A percentile compares a stretch with the other conserved stretches of the same genome.
Conservation (phyloP, 2,888 invertebrate genomes). For the Cremastinae sp. region DNA sequence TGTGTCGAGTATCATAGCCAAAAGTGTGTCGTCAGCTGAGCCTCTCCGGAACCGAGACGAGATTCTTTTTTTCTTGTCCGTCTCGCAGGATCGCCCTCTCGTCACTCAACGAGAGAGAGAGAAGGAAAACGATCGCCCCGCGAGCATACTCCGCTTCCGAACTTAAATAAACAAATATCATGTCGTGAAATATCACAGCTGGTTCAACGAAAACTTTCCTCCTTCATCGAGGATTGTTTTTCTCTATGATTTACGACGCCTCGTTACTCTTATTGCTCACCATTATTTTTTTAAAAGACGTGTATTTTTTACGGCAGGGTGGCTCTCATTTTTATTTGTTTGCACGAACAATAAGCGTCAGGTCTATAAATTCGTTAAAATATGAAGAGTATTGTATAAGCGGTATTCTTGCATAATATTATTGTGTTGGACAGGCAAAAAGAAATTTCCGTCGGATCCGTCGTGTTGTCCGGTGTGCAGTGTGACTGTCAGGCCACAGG, state of each 20-base stretch:
- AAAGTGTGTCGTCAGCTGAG: too few species aligned
- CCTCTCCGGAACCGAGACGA: constrained; percentile 28
- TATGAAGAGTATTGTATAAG: too few species aligned
- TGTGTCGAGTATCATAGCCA: constrained; percentile 54
- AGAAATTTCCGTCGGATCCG: constrained; percentile 82
- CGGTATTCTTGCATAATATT: too few species aligned
- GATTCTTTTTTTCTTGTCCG: constrained; percentile 34
- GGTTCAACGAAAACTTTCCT: constrained; percentile 50
- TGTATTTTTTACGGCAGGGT: too few species aligned
- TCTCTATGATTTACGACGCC: constrained; percentile 15
- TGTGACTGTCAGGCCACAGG: constrained; percentile 89
- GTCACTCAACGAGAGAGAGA: constrained; percentile 19
- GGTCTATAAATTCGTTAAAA: too few species aligned
- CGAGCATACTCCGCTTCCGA: constrained; percentile 52
- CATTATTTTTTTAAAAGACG: constrained; percentile 15
- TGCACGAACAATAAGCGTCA: too few species aligned
- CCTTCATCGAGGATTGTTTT: constrained; percentile 20
- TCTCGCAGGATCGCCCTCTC: too few species aligned
- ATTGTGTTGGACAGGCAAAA: constrained; percentile 74
- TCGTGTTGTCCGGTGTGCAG: constrained; percentile 95
- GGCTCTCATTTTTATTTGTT: too few species aligned
- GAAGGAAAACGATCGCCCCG: constrained; percentile 40
- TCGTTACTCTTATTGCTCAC: background rate
- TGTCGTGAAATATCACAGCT: constrained; percentile 68
- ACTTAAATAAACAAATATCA: constrained; percentile 69